phyloP scores from a whole-genome alignment of 2,888 invertebrate species.

The Furcula furcula region DNA sequence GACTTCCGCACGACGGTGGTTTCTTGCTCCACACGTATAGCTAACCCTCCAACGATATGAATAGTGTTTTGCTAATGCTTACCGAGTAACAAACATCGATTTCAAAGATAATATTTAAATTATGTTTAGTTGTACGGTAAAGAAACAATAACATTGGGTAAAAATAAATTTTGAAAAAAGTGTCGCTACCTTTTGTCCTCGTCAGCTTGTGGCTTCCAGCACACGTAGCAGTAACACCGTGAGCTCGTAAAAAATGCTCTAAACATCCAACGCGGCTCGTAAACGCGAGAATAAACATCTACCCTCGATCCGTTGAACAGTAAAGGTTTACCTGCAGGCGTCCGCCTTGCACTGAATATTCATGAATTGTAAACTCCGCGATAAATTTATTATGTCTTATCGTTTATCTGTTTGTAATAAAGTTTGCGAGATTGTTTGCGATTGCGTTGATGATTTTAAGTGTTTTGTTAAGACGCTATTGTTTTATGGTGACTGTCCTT shows the following conservation, averaged over 20 bases:
- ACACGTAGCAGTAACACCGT: constrained; percentile 38
- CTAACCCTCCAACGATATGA: too few relatives aligned
- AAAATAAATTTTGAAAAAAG: too few relatives aligned
- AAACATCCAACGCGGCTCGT: constrained; percentile 62
- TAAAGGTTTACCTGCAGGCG: constrained; percentile 38
- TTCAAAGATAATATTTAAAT: too few relatives aligned
- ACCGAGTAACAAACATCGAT: too few relatives aligned
- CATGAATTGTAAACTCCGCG: constrained; percentile 35
- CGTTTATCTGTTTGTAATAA: constrained; percentile 35
- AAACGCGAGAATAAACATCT: constrained; percentile 63
- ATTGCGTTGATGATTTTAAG: not conserved
- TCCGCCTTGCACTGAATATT: constrained; percentile 43
- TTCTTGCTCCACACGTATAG: too few relatives aligned
- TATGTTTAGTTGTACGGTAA: too few relatives aligned
- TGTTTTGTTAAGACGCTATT: too few relatives aligned
- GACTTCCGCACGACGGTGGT: too few relatives aligned
- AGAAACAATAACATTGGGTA: too few relatives aligned
- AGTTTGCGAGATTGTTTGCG: constrained; percentile 14
- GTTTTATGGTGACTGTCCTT: too few relatives aligned
- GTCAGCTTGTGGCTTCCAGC: constrained; percentile 15
- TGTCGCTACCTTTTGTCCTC: too few relatives aligned
- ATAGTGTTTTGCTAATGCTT: too few relatives aligned
- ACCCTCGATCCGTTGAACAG: constrained; percentile 46
- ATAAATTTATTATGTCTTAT: constrained; percentile 44
- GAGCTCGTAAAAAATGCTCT: constrained; percentile 68